phyloP scores from a whole-genome alignment of 2,888 invertebrate genomes.

The Pasiphila rectangulata region DNA sequence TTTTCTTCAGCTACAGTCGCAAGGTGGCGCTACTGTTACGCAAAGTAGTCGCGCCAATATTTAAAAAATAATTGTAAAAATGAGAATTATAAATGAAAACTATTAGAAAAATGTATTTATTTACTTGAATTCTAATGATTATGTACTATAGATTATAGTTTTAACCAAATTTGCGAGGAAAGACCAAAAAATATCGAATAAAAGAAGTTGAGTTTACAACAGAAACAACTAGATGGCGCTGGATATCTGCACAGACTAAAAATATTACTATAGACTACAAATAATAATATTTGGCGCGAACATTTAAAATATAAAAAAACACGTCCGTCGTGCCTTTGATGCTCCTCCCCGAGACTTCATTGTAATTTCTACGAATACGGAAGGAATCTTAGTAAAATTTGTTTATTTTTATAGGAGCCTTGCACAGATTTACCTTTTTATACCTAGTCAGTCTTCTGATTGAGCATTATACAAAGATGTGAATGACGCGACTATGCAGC shows the following conservation, averaged over 20 bases:
- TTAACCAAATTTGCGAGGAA: too few relatives aligned
- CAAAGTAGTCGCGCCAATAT: constrained; percentile 23
- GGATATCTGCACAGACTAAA: not conserved
- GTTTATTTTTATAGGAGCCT: too few relatives aligned
- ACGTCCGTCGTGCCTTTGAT: too few relatives aligned
- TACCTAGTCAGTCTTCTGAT: too few relatives aligned
- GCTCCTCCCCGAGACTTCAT: too few relatives aligned
- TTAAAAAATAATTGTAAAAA: not conserved
- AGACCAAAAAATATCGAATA: not conserved
- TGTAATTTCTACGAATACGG: too few relatives aligned
- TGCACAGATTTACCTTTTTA: too few relatives aligned
- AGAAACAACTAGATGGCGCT: constrained; percentile 13
- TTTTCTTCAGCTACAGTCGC: constrained; percentile 45
- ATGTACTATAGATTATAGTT: too few relatives aligned
- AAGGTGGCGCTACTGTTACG: constrained; percentile 50
- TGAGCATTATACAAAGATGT: too few relatives aligned
- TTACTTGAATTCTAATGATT: not conserved
- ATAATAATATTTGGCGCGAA: not conserved
- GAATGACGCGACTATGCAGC: too few relatives aligned
- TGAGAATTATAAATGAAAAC: constrained; percentile 2
- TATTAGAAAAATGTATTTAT: not conserved
- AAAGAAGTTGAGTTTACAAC: not conserved
- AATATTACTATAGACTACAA: constrained; percentile 7
- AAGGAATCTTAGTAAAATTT: too few relatives aligned
- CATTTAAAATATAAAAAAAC: not conserved